A percentile compares a stretch with the other conserved stretches of the same genome.
Conservation (phyloP, 2,113 vertebrate genomes). For the Periophthalmodon schlosseri region DNA sequence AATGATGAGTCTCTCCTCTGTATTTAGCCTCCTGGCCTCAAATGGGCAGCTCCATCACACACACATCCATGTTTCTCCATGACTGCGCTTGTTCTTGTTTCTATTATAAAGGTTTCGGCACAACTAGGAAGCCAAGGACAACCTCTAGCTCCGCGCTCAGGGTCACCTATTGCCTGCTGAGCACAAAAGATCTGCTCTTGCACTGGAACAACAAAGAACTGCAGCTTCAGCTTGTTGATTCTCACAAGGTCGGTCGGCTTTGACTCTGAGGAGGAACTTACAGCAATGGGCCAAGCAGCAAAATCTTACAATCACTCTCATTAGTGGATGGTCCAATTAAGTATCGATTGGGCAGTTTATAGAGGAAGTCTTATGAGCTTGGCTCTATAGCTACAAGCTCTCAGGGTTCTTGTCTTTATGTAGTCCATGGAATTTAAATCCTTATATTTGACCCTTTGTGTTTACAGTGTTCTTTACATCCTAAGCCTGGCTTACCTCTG, state of each 20-base stretch:
- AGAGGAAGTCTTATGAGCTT: not conserved
- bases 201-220: not conserved
- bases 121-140: conserved; percentile 41
- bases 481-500: conserved; percentile 78
- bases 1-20: not conserved
- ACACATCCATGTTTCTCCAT: conserved; percentile 18
- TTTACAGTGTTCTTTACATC: conserved; percentile 1
- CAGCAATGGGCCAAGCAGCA: not conserved
- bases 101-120: conserved; percentile 44
- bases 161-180: conserved; percentile 53
- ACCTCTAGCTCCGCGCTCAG: conserved; percentile 45
- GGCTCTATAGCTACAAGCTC: not conserved
- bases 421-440: not conserved
- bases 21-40: conserved; percentile 5
- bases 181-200: conserved; percentile 20
- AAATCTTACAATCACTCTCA: not conserved
- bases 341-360: not conserved
- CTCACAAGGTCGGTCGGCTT: not conserved
- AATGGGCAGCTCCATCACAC: conserved; percentile 22
- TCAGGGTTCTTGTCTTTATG: not conserved
- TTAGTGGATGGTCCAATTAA: not conserved
- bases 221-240: conserved; percentile 10
- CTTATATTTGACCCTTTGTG: not conserved
- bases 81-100: conserved; percentile 37
- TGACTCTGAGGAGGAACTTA: not conserved